Evolutionary conservation across 1,140 invertebrate genomes (phyloP).

Genomic region (Galleria mellonella): DNA sequence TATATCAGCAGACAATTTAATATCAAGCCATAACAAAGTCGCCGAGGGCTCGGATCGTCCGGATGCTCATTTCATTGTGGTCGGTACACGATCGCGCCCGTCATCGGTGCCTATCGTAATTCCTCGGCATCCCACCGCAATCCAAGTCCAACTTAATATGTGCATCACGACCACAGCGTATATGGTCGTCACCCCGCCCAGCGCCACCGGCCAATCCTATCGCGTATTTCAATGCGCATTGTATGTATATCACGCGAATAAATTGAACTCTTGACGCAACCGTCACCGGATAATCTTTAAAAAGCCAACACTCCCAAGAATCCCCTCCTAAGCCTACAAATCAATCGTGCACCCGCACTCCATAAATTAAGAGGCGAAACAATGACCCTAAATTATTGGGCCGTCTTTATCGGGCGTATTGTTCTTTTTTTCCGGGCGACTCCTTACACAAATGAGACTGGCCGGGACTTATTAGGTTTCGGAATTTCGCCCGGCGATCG

Average conservation of each 20-base stretch:
- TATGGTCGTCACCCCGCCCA: constrained; percentile 56
- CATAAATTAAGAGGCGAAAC: constrained; percentile 68
- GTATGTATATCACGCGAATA: constrained; percentile 70
- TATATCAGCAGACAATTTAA: constrained; percentile 29
- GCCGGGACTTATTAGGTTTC: constrained; percentile 66
- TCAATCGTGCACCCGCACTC: constrained; percentile 66
- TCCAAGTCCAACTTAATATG: constrained; percentile 69
- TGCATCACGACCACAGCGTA: constrained; percentile 65
- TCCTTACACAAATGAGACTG: constrained; percentile 67
- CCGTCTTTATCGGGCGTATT: constrained; percentile 61
- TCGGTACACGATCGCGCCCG: constrained; percentile 50
- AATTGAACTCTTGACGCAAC: constrained; percentile 50
- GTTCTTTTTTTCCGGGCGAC: constrained; percentile 55
- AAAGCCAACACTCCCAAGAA: constrained; percentile 22
- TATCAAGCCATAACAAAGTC: neutral
- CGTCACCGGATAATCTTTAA: no score
- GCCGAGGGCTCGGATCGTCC: constrained; percentile 14
- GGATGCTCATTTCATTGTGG: constrained; percentile 28
- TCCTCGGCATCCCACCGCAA: constrained; percentile 43
- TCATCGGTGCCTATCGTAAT: constrained; percentile 55
- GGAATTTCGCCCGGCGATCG: constrained; percentile 56
- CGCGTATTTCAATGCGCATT: constrained; percentile 65
- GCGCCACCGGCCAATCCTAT: constrained; percentile 57
- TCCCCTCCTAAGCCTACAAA: constrained; percentile 48
- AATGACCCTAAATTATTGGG: constrained; percentile 71